A percentile compares a stretch with the other conserved stretches of the same genome.
Evolutionary conservation across 2,888 invertebrate genomes (phyloP).

Genomic region (Phengaris arion): DNA sequence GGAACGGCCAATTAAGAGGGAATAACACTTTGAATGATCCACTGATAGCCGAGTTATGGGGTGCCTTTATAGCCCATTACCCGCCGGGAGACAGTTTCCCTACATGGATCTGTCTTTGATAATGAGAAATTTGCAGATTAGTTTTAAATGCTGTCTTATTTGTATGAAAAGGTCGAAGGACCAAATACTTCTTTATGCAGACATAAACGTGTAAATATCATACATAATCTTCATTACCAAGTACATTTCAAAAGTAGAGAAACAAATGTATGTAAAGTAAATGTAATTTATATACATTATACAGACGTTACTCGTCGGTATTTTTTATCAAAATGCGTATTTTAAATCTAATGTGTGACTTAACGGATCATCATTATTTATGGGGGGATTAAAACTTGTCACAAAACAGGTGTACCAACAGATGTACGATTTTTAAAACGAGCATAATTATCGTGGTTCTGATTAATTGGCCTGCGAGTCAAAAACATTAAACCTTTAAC

Average conservation of each 20-base stretch:
- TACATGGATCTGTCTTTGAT: conserved; percentile 31
- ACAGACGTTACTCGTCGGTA: background rate
- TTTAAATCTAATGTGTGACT: conserved; percentile 26
- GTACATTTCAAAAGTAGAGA: too few relatives aligned
- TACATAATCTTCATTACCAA: background rate
- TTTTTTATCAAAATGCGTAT: conserved; percentile 12
- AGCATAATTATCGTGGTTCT: conserved; percentile 11
- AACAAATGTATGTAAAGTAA: too few relatives aligned
- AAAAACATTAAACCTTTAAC: conserved; percentile 19
- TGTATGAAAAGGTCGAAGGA: background rate
- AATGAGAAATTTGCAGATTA: conserved; percentile 21
- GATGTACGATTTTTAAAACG: conserved; percentile 15
- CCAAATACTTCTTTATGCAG: background rate
- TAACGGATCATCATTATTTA: conserved; percentile 23
- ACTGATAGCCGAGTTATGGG: conserved; percentile 76
- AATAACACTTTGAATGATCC: conserved; percentile 73
- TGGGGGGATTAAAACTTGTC: background rate
- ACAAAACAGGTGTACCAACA: conserved; percentile 19
- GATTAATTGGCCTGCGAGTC: conserved; percentile 11
- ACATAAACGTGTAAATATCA: background rate
- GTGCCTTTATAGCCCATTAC: conserved; percentile 76
- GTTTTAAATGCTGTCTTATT: conserved; percentile 1
- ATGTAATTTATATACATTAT: too few relatives aligned
- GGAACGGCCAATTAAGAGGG: conserved; percentile 77
- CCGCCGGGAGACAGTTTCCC: conserved; percentile 40